Conservation (phyloP, 2,113 vertebrate genomes). For the Alaudala cheleensis region DNA sequence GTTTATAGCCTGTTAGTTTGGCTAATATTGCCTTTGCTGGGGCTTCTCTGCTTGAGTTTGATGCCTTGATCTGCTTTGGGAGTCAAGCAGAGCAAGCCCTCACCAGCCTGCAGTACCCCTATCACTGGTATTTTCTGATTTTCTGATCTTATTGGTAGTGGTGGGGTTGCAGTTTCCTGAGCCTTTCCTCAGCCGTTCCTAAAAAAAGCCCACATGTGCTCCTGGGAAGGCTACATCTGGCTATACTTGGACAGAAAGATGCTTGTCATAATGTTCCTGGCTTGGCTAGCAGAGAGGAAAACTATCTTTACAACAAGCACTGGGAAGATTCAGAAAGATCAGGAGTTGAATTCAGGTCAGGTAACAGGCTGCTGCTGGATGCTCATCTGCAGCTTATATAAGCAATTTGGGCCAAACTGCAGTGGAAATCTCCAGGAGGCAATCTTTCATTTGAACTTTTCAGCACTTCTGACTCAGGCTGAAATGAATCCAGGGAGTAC, state of each 20-base stretch:
- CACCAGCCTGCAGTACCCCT: not conserved
- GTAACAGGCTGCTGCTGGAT: constrained; percentile 14
- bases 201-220: not conserved
- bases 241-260: not conserved
- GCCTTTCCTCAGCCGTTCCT: not conserved
- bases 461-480: not conserved
- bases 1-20: not conserved
- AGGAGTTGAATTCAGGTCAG: constrained; percentile 53
- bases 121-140: not conserved
- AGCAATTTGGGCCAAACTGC: not conserved
- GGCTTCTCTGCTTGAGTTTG: not conserved
- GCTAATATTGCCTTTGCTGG: not conserved
- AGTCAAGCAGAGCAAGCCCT: not conserved
- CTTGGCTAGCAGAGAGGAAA: not conserved
- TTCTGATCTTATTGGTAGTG: not conserved
- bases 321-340: not conserved
- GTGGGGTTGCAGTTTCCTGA: not conserved
- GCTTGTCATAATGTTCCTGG: not conserved
- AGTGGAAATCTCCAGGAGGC: constrained; percentile 13
- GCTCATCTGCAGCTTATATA: constrained; percentile 25
- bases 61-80: not conserved
- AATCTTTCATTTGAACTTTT: not conserved
- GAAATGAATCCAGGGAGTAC: not conserved
- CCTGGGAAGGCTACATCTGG: not conserved
- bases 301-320: not conserved